Evolutionary conservation across 92 coral and sea anemone genomes (phyloP), one percentile per base, ranked within the genome.

Genomic region (Zoanthus solanderi): DNA sequence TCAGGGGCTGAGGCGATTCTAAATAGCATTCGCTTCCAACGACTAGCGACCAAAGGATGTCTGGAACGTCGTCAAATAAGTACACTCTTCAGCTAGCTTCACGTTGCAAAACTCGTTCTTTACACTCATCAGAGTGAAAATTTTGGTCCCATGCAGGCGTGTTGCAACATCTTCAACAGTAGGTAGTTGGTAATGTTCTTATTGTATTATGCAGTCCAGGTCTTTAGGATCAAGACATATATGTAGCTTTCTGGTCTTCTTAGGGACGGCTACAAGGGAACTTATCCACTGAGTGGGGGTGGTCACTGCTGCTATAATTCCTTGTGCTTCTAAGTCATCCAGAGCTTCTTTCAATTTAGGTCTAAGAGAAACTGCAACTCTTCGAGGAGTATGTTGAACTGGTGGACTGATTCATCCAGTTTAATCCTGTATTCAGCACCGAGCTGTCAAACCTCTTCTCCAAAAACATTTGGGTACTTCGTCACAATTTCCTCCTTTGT

Each of bases 71-170:
- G 14, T 57, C 14, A 57, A 2, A 57, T 57, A 57, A 57, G 65
- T 57, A 17, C n/a, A 57, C 65, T 57, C 13, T 79, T 68, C 42
- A 79, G 84, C 69, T 56, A 48, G 5, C 17, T 79, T 13, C 84
- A 89, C 90, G 72, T 85, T 92, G 90, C 84, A 53, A 18, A 79
- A 79, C 11, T 72, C 84, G n/a, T 79, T 79, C 46, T 53, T 13
- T 11, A 48, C 34, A 53, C 47, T 69, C 65, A 57, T 57, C 65
- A 57, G 65, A 57, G 65, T 57, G 7, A 57, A 66, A 57, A 57
- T 9, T 57, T 29, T 50, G 31, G 32, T 3, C 46, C 72, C 72
- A 68, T 79, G 72, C n/a, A 79, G 84, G 37, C 72, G 30, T 50
- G 72, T 79, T 23, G 84, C 84, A 56, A 79, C 66, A 68, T 79